Evolutionary conservation across 2,113 vertebrate genomes (phyloP).

Genomic region (Ciconia maguari): DNA sequence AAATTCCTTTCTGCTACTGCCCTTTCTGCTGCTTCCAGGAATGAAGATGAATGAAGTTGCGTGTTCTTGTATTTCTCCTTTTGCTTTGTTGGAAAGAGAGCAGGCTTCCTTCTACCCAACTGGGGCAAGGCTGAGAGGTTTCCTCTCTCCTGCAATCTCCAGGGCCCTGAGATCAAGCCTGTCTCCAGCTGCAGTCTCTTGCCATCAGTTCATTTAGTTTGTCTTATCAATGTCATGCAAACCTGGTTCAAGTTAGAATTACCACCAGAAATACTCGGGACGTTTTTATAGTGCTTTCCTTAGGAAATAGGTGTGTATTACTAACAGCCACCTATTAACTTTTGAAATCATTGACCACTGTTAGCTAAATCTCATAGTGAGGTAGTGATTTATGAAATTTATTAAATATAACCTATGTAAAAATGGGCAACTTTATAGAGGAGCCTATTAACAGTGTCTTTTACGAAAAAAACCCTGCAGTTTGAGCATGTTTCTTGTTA

Average conservation of each 20-base stretch:
- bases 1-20: not conserved
- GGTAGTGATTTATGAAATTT: not conserved
- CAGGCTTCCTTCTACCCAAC: not conserved
- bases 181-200: not conserved
- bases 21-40: not conserved
- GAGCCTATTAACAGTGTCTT: not conserved
- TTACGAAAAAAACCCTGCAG: not conserved
- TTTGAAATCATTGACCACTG: not conserved
- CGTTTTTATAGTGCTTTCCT: not conserved
- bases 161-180: not conserved
- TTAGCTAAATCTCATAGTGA: not conserved
- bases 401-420: not conserved
- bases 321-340: not conserved
- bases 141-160: not conserved
- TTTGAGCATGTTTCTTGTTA: not conserved
- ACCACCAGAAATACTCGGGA: accelerated
- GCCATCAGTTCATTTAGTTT: not conserved
- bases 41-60: not conserved
- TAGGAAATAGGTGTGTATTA: not conserved
- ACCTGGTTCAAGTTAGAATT: not conserved
- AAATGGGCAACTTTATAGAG: not conserved
- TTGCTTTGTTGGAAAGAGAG: not conserved
- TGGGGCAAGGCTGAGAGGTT: not conserved
- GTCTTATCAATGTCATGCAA: not conserved
- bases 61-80: not conserved